Conservation (phyloP, 1,140 invertebrate genomes). For the Drosophila micromelanica region DNA sequence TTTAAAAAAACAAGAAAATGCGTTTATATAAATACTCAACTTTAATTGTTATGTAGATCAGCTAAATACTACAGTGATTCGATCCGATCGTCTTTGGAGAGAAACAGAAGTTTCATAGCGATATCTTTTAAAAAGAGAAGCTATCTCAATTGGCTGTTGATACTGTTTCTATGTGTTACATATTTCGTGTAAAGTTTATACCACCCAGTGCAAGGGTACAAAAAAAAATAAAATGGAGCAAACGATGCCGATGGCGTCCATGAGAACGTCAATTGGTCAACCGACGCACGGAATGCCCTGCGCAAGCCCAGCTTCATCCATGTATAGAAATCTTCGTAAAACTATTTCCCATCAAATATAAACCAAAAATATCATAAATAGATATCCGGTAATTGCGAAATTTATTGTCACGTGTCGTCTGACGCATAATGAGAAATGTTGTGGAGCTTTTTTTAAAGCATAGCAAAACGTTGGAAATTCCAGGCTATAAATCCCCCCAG, state of each 20-base stretch:
- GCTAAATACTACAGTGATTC: too few species aligned
- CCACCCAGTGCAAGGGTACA: not conserved
- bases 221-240: too few species aligned
- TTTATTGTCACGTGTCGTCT: not conserved
- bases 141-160: too few species aligned
- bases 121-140: too few species aligned
- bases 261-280: slow-evolving; percentile 29
- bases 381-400: not conserved
- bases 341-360: not conserved
- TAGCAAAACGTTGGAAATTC: not conserved
- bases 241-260: too few species aligned
- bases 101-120: too few species aligned
- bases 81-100: too few species aligned
- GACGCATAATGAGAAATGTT: slow-evolving; percentile 3
- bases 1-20: too few species aligned
- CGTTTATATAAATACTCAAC: too few species aligned
- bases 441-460: not conserved
- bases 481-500: not conserved
- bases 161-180: too few species aligned
- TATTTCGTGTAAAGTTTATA: too few species aligned
- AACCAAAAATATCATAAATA: not conserved
- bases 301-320: not conserved
- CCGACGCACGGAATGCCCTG: slow-evolving; percentile 24
- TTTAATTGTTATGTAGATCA: too few species aligned
- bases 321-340: not conserved